Base-by-base conservation (phyloP, 1,140 invertebrate species). In the Achatina immaculata region DNA sequence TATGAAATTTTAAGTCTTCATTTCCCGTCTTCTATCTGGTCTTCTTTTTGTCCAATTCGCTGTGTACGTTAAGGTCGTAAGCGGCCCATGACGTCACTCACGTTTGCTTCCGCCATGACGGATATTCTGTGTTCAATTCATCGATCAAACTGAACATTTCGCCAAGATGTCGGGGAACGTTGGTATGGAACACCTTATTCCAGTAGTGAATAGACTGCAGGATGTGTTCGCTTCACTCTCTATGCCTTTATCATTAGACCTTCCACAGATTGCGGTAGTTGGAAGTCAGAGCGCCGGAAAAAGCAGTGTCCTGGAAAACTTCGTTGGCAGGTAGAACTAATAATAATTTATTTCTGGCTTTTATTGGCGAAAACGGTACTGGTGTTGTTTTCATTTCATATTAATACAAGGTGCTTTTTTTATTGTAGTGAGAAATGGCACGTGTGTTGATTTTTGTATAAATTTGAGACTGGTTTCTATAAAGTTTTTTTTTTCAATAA, bases 191-290 rank as follows among this genome's bases (percentile, higher is more conserved):
- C 95, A 96, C 91, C 95, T 99, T 91, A 99, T 99, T 92, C 97
- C 97, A 83, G 98, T 99, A 90, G 97, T 99, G 87, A 99, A 99
- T 93, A 98, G 97, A 93, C 94, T 99, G 83, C 98, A 99, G 94
- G 98, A 99, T 97, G 98, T 98, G 78, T 99, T 99, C 93, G 96
- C 98, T 82, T 96, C 98, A 88, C 93, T 99, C 85, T 98, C 98
- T 77, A 97, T 99, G 85, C 95, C 97, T 90, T 96, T 99, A 94
- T 96, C 98, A 90, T 93, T 99, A 88, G 98, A 99, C 94, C 93
- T 99, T 88, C 98, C 98, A 85, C 98, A 99, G 93, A 99, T 99
- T 89, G 98, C 98, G 78, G 98, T 99, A 69, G 98, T 99, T 86
- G 98, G 98, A 91, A 98, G 98, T 86, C 98, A 99, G 93, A 98